Percentiles rank a stretch among this genome's conserved stretches.
Conservation (phyloP, 2,797 vertebrate genomes). For the Alosa sapidissima region DNA sequence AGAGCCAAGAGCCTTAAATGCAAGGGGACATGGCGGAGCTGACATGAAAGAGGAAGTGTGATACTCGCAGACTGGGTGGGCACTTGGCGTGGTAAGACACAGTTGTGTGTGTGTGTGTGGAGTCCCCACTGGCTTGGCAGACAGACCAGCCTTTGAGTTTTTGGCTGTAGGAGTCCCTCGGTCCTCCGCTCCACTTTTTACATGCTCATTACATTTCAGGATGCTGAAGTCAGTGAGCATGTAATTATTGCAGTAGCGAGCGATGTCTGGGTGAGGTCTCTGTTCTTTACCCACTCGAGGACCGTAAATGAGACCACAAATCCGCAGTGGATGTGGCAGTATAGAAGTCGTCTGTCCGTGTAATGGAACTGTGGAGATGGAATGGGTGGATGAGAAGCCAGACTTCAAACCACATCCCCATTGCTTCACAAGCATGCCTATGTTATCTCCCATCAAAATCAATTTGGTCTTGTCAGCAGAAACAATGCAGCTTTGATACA, state of each 20-base stretch:
- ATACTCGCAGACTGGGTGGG: conserved; percentile 23
- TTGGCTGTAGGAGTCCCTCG: neutral
- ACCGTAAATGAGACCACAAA: conserved; percentile 16
- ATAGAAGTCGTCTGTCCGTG: neutral
- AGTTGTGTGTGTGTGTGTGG: neutral
- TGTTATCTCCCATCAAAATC: neutral
- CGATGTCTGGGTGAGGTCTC: neutral
- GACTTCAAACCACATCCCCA: conserved; percentile 7
- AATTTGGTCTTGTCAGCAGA: neutral
- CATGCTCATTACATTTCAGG: conserved; percentile 8
- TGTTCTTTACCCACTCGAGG: neutral
- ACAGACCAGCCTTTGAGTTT: conserved; percentile 7
- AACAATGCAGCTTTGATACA: neutral
- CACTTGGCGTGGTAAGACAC: neutral
- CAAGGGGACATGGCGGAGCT: conserved; percentile 27
- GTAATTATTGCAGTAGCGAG: conserved; percentile 6
- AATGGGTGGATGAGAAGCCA: neutral
- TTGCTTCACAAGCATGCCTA: neutral
- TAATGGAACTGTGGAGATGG: neutral
- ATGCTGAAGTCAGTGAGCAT: conserved; percentile 14
- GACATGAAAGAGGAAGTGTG: neutral
- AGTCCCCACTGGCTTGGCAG: neutral
- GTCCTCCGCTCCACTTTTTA: neutral
- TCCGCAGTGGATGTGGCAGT: neutral
- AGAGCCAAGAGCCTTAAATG: conserved; percentile 54